Percentiles rank a stretch among this genome's conserved stretches.
These are phyloP conservation scores for Sebastes variabilis DNA, from an alignment of 2,797 vertebrate genomes.

Conservation along the genomic window DNA sequence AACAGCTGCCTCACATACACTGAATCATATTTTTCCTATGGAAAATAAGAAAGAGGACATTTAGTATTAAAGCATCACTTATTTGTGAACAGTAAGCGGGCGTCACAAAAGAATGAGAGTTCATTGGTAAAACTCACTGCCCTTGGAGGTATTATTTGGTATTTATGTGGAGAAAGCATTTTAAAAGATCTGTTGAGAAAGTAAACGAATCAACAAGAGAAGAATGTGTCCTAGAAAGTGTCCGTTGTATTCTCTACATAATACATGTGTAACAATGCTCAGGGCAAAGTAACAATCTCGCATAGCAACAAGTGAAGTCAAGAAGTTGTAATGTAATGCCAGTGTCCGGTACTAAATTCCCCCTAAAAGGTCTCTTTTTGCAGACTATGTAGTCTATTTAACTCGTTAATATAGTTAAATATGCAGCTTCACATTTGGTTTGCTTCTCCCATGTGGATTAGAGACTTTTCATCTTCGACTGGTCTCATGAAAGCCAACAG, in stretches of 20 bases:
- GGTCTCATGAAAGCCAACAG: not conserved
- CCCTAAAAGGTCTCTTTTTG: not conserved
- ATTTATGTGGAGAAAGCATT: not conserved
- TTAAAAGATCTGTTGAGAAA: not conserved
- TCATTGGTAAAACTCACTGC: not conserved
- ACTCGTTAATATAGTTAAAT: not conserved
- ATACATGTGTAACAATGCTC: not conserved
- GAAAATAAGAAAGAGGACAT: not conserved
- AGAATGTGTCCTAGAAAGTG: not conserved
- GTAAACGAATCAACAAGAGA: not conserved
- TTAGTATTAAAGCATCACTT: not conserved
- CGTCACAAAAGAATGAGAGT: not conserved
- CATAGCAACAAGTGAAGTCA: not conserved
- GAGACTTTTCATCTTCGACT: not conserved
- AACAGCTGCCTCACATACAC: conserved; percentile 2
- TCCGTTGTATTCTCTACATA: not conserved
- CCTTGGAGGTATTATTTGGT: not conserved
- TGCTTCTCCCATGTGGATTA: not conserved
- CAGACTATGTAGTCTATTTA: not conserved
- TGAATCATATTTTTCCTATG: not conserved
- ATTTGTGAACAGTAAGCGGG: not conserved
- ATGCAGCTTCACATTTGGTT: not conserved
- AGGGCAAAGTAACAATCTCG: not conserved
- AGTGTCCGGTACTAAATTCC: not conserved
- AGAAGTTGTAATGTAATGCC: not conserved